Evolutionary conservation across 2,797 vertebrate genomes (phyloP).

Genomic region (Danio albolineatus): DNA sequence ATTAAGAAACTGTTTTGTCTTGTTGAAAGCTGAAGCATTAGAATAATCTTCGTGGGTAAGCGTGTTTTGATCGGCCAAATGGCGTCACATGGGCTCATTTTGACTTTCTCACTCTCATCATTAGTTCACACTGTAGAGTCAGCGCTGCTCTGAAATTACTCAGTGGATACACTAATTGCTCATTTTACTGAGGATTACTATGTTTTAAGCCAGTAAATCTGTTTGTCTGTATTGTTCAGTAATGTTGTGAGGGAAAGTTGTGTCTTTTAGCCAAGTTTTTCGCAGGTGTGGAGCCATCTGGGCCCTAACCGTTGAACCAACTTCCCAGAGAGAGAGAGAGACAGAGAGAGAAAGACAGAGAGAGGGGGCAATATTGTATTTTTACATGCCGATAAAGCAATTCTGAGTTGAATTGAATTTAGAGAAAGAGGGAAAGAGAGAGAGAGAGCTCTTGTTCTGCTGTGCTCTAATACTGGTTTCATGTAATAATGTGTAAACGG

Average conservation of each 20-base stretch:
- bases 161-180: slow-evolving; percentile 33
- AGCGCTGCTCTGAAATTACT: slow-evolving; percentile 17
- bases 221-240: slow-evolving; percentile 38
- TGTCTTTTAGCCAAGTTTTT: slow-evolving; percentile 60
- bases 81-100: slow-evolving; percentile 51
- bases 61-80: slow-evolving; percentile 59
- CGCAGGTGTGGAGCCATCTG: slow-evolving; percentile 80
- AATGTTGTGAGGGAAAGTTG: slow-evolving; percentile 56
- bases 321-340: slow-evolving; percentile 60
- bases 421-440: too few relatives aligned
- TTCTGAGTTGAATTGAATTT: too few relatives aligned
- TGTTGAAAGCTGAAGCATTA: slow-evolving; percentile 55
- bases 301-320: slow-evolving; percentile 73
- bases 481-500: neutral
- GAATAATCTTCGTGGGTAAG: slow-evolving; percentile 43
- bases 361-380: too few relatives aligned
- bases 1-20: too few relatives aligned
- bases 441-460: too few relatives aligned
- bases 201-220: slow-evolving; percentile 34
- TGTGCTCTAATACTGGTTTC: slow-evolving; percentile 47
- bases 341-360: too few relatives aligned
- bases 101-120: slow-evolving; percentile 34
- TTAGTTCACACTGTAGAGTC: slow-evolving; percentile 24
- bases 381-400: too few relatives aligned
- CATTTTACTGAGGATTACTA: slow-evolving; percentile 48